A percentile compares a stretch with the other conserved stretches of the same genome.
Evolutionary conservation across 2,797 vertebrate species (phyloP).

Genomic region (Myotis daubentonii): DNA sequence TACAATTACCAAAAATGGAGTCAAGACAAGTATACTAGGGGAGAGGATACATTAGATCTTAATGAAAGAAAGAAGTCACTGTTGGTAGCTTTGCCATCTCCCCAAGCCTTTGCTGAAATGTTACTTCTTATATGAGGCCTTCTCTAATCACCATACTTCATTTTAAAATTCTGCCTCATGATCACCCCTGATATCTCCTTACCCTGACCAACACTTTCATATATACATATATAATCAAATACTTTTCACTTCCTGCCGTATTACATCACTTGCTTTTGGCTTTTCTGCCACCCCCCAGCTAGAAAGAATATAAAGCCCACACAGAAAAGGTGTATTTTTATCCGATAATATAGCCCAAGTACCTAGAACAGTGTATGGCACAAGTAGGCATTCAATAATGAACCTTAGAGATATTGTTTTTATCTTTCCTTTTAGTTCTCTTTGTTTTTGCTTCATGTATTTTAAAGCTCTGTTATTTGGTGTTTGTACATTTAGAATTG

Average conservation of each 20-base stretch:
- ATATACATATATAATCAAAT: not conserved
- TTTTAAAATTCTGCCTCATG: not conserved
- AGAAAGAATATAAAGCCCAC: not conserved
- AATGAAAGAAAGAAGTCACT: not conserved
- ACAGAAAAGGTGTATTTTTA: not conserved
- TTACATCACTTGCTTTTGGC: not conserved
- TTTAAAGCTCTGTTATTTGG: constrained; percentile 38
- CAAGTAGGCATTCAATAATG: not conserved
- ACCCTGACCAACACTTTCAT: not conserved
- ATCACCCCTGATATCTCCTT: not conserved
- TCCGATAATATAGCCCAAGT: not conserved
- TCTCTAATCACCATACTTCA: not conserved
- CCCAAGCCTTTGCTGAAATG: not conserved
- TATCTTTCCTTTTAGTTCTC: not conserved
- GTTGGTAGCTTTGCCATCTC: not conserved
- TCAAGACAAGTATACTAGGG: not conserved
- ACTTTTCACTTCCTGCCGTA: not conserved
- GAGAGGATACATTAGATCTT: not conserved
- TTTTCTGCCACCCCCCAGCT: not conserved
- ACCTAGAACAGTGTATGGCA: not conserved
- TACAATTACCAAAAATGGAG: not conserved
- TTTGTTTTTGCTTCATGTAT: constrained; percentile 13
- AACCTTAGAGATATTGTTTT: not conserved
- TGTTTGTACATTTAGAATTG: not conserved
- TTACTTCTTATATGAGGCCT: not conserved